Evolutionary conservation across 30 jellyfish, hydroid and myxozoan species (phyloP), one percentile per base, ranked within the genome.

Genomic region (Aurelia aurita): DNA sequence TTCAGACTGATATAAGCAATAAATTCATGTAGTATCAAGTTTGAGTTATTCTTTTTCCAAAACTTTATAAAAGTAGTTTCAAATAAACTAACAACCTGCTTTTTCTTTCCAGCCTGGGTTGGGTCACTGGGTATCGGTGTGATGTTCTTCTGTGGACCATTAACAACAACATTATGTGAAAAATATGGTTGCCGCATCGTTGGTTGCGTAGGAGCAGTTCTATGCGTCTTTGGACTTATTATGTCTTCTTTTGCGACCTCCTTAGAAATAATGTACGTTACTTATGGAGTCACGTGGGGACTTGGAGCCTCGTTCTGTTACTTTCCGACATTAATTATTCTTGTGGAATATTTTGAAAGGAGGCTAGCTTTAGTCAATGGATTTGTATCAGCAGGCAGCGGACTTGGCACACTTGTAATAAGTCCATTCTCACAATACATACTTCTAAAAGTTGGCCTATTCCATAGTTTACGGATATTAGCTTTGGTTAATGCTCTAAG

Each of bases 241-340:
- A 83, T 88, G 78, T 95, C 99, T 18, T 97, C 99, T 18, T 90
- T 84, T 69, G 99, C 99, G 22, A 60, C 71, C 25, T 67, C 93
- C 44, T 58, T 95, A 43, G 88, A 66, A 58, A 85, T 89, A 29
- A 89, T 95, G 98, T 95, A 71, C 67, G 87, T 95, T 57, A 88
- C 99, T 14, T 95, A 91, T 89, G 99, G 99, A 19, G 89, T 90
- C 25, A 86, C 97, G 43, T 95, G 99, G 99, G 99, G 99, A 15
- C 96, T 95, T 58, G 99, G 99, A 14, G 94, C 99, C 49, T 88
- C 97, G 59, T 90, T 95, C 26, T 95, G 99, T 59, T 95, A 95
- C 58, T 95, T 95, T 65, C 99, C 99, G 15, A 90, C 99, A 47
- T 76, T 95, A 27, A 95, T 95, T 16, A 77, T 89, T 13, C 86